A percentile compares a stretch with the other conserved stretches of the same genome.
phyloP scores from a whole-genome alignment of 2,797 vertebrate species.

The Helicolenus hilgendorfi region DNA sequence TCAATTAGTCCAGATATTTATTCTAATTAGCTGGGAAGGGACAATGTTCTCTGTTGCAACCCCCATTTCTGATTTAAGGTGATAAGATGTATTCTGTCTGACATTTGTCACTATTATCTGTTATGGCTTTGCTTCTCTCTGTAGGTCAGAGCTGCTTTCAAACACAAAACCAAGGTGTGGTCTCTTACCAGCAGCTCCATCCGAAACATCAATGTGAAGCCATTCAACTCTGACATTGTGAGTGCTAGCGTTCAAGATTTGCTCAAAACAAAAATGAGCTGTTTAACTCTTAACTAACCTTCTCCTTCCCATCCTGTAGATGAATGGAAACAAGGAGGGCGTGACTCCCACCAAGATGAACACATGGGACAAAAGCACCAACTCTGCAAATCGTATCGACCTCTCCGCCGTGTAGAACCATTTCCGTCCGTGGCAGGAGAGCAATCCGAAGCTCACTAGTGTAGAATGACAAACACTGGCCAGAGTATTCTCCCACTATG shows the following conservation, averaged over 20 bases:
- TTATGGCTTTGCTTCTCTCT: slow-evolving; percentile 9
- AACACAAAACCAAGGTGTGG: slow-evolving; percentile 99
- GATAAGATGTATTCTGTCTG: background rate
- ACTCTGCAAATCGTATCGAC: slow-evolving; percentile 95
- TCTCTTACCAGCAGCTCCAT: slow-evolving; percentile 96
- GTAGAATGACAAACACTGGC: slow-evolving; percentile 71
- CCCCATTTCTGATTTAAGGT: background rate
- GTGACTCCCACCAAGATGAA: slow-evolving; percentile 93
- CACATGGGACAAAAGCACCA: slow-evolving; percentile 97
- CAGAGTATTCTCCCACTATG: slow-evolving; percentile 42
- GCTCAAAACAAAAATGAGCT: background rate
- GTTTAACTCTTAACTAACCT: background rate
- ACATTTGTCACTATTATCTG: background rate
- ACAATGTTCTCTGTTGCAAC: background rate
- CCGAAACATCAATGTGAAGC: slow-evolving; percentile 94
- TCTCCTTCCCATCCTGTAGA: slow-evolving; percentile 82
- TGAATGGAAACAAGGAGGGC: slow-evolving; percentile 95
- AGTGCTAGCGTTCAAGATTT: slow-evolving; percentile 76
- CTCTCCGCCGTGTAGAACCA: slow-evolving; percentile 93
- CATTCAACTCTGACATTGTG: slow-evolving; percentile 97
- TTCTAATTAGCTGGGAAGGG: background rate
- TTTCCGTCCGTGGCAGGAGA: slow-evolving; percentile 13
- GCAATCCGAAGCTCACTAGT: slow-evolving; percentile 22
- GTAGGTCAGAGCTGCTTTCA: slow-evolving; percentile 98
- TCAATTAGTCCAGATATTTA: background rate